A percentile compares a stretch with the other conserved stretches of the same genome.
These are phyloP conservation scores for Platygyra sinensis DNA, from an alignment of 64 coral and sea anemone genomes.

Conservation along the genomic window DNA sequence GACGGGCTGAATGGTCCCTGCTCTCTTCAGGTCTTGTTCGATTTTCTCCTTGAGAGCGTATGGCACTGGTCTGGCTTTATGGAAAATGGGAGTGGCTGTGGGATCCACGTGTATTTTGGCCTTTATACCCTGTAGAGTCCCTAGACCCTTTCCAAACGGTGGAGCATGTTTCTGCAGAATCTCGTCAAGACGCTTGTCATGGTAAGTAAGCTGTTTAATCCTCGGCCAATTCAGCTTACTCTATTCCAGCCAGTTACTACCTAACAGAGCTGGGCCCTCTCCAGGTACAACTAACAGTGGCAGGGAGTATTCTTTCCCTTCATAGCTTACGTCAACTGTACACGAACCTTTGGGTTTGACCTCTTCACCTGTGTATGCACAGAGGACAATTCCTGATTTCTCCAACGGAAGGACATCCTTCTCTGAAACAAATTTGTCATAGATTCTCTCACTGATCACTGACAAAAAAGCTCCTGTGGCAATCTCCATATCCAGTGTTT, in stretches of 20 bases:
- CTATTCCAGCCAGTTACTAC: no score
- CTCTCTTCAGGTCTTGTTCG: conserved; percentile 42
- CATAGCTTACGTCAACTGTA: no score
- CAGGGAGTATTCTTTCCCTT: no score
- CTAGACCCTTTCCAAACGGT: conserved; percentile 35
- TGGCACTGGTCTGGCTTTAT: conserved; percentile 51
- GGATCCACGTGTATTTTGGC: conserved; percentile 59
- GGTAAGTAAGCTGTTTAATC: conserved; percentile 7
- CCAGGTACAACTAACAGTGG: no score
- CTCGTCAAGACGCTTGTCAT: not conserved
- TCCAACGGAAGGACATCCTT: not conserved
- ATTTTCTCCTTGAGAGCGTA: conserved; percentile 39
- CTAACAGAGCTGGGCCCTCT: no score
- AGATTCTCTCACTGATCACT: conserved; percentile 29
- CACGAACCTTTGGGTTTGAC: no score
- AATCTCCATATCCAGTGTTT: conserved; percentile 19
- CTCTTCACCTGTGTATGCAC: conserved; percentile 48
- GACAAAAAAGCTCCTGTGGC: conserved; percentile 40
- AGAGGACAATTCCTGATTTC: conserved; percentile 28
- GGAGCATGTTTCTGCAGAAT: not conserved
- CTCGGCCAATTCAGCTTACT: conserved; percentile 11
- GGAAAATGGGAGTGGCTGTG: conserved; percentile 11
- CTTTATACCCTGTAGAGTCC: conserved; percentile 36
- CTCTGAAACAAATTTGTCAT: not conserved
- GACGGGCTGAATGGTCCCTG: conserved; percentile 13